phyloP scores from a whole-genome alignment of 2,797 vertebrate species.

The Kryptolebias ocellatus region DNA sequence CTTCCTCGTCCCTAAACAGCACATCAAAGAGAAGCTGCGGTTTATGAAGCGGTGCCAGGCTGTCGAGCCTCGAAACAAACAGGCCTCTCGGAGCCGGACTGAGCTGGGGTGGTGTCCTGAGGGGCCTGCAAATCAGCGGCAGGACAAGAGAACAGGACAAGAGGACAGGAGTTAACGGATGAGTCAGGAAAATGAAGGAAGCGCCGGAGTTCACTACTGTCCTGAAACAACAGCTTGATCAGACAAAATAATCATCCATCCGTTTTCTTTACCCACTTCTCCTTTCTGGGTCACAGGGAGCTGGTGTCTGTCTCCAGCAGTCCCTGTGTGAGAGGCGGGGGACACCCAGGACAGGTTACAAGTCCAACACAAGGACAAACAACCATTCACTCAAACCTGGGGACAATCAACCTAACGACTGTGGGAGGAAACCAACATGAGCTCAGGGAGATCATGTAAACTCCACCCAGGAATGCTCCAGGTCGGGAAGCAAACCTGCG shows the following conservation, averaged over 20 bases:
- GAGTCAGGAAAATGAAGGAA: slow-evolving; percentile 3
- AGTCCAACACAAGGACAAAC: no score
- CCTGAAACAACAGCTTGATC: slow-evolving; percentile 3
- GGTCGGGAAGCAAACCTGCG: no score
- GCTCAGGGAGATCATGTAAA: no score
- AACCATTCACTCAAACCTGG: no score
- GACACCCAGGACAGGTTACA: no score
- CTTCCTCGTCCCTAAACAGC: slow-evolving; percentile 54
- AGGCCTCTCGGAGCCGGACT: slow-evolving; percentile 30
- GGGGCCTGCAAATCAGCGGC: slow-evolving; percentile 20
- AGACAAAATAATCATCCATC: not conserved
- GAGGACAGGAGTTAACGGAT: slow-evolving; percentile 10
- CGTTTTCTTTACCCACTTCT: no score
- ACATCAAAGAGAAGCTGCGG: slow-evolving; percentile 72
- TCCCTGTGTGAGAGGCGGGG: no score
- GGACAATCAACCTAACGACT: no score
- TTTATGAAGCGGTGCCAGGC: slow-evolving; percentile 64
- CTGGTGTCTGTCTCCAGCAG: no score
- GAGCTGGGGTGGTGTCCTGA: slow-evolving; percentile 23
- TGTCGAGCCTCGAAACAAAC: slow-evolving; percentile 63
- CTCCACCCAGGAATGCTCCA: no score
- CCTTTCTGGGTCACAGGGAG: no score
- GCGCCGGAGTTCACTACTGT: not conserved
- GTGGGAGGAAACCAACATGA: no score
- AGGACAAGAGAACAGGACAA: not conserved